These are phyloP conservation scores for Oryzias woworae DNA, from an alignment of 2,113 vertebrate species.

Conservation along the genomic window DNA sequence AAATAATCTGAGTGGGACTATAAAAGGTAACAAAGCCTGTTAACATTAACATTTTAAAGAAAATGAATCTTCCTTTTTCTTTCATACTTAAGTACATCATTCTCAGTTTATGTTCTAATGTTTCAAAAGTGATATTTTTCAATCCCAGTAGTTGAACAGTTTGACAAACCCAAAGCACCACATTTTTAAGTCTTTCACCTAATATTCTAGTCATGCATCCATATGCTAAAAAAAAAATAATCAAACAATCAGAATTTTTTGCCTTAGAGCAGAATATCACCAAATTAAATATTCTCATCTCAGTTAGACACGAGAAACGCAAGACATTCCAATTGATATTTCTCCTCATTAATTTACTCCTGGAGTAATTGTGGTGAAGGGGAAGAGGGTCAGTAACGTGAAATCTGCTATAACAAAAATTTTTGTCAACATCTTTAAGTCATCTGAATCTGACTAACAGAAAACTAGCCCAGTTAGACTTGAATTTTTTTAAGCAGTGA, in stretches of 20 bases:
- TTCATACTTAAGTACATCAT: no score
- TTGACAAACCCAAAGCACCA: conserved; percentile 5
- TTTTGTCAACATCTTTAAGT: no score
- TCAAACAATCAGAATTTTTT: conserved; percentile 33
- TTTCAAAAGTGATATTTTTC: no score
- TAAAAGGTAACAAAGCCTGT: no score
- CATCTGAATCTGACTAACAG: no score
- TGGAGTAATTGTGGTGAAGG: neutral
- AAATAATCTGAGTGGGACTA: no score
- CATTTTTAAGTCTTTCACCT: conserved; percentile 5
- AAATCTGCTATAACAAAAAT: no score
- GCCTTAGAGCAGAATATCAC: conserved; percentile 40
- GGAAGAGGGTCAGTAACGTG: neutral
- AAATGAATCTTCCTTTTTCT: no score
- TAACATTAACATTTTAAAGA: no score
- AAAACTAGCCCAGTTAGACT: no score
- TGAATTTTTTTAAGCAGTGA: no score
- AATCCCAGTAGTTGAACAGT: neutral
- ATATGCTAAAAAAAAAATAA: conserved; percentile 22
- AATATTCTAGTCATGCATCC: conserved; percentile 35
- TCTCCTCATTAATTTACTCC: conserved; percentile 36
- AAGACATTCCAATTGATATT: conserved; percentile 46
- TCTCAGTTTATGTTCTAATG: no score
- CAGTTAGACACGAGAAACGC: conserved; percentile 12
- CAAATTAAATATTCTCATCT: conserved; percentile 50